A percentile compares a stretch with the other conserved stretches of the same genome.
phyloP scores from a whole-genome alignment of 2,888 invertebrate species.

The Dioctria rufipes region DNA sequence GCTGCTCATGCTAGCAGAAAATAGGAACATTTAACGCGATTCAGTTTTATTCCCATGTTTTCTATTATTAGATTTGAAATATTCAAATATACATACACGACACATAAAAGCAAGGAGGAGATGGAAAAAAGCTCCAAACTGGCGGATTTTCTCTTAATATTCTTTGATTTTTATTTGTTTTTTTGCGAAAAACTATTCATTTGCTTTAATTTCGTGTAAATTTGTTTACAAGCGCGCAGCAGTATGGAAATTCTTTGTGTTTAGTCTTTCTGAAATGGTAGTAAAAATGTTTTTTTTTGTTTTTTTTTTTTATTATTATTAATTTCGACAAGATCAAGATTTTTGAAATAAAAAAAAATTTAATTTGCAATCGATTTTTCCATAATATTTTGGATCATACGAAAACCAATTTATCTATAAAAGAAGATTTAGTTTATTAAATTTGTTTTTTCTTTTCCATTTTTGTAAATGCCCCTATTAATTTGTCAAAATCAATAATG shows the following conservation, averaged over 20 bases:
- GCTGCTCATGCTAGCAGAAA: neutral
- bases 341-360: no score
- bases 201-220: conserved; percentile 21
- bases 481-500: no score
- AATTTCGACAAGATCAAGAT: no score
- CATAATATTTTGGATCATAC: no score
- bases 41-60: conserved; percentile 49
- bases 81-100: conserved; percentile 27
- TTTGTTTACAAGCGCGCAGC: conserved; percentile 31
- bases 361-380: no score
- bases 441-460: no score
- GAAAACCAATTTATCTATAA: no score
- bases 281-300: no score
- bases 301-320: no score
- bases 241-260: neutral
- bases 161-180: conserved; percentile 14
- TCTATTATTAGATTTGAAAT: conserved; percentile 50
- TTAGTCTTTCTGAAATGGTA: no score
- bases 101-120: conserved; percentile 37
- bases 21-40: conserved; percentile 8
- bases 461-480: no score
- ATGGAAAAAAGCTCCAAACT: conserved; percentile 3
- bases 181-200: neutral
- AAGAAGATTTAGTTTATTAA: no score
- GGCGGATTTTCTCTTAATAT: conserved; percentile 33